Conservation (phyloP, 1,140 invertebrate genomes). For the Calycopis cecrops region DNA sequence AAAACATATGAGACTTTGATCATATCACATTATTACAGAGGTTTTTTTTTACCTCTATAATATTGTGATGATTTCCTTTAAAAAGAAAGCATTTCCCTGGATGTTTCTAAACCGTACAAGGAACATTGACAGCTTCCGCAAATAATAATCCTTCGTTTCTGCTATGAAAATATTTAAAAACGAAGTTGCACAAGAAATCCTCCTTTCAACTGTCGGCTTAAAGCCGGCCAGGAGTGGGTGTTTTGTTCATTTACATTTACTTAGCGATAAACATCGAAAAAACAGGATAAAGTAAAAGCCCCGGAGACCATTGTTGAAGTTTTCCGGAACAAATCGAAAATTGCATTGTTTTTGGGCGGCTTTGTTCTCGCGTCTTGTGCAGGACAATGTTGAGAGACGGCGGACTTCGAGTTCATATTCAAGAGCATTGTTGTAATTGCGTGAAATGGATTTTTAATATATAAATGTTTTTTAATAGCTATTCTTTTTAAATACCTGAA, state of each 20-base stretch:
- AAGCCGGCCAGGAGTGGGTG: neutral
- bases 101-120: too few relatives aligned
- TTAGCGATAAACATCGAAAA: neutral
- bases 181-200: neutral
- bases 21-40: too few relatives aligned
- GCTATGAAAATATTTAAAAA: neutral
- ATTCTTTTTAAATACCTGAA: too few relatives aligned
- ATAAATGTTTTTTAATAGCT: too few relatives aligned
- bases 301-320: neutral
- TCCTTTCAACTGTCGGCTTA: constrained; percentile 4
- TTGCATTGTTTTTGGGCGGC: constrained; percentile 3
- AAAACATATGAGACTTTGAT: too few relatives aligned
- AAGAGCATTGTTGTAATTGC: neutral
- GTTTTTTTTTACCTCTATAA: too few relatives aligned
- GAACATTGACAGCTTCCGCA: neutral
- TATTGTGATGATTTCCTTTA: too few relatives aligned
- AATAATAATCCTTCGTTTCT: neutral
- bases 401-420: neutral
- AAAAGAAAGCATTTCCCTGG: too few relatives aligned
- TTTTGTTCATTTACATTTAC: constrained; percentile 2
- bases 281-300: neutral
- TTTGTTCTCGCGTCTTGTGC: constrained; percentile 1
- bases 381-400: neutral
- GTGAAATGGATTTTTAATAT: neutral
- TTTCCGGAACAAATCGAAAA: constrained; percentile 9